phyloP scores from a whole-genome alignment of 2,113 vertebrate genomes.

The Chaetura pelagica region DNA sequence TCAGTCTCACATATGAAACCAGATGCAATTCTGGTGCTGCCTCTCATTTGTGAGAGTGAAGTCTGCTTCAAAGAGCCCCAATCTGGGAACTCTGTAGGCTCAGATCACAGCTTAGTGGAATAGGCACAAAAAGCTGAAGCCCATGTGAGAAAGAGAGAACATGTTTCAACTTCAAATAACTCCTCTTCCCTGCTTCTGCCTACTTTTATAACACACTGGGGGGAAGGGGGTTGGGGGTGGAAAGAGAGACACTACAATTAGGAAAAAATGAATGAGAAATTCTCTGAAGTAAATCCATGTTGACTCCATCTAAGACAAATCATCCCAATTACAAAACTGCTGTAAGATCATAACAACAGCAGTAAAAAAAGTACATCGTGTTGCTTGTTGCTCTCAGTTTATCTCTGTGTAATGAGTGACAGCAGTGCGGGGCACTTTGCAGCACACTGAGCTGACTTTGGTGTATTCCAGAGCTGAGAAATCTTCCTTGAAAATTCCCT shows the following conservation, averaged over 20 bases:
- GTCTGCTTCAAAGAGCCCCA: neutral
- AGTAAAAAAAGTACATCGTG: neutral
- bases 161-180: neutral
- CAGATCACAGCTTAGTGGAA: neutral
- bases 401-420: neutral
- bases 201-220: neutral
- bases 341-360: neutral
- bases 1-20: neutral
- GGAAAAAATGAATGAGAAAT: neutral
- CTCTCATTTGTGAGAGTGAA: neutral
- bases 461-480: neutral
- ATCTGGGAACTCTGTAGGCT: neutral
- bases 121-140: neutral
- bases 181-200: neutral
- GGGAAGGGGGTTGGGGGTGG: fast-evolving
- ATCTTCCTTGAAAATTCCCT: neutral
- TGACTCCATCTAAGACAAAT: neutral
- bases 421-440: neutral
- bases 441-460: neutral
- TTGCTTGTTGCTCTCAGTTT: neutral
- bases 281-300: neutral
- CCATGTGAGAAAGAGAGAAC: neutral
- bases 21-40: neutral
- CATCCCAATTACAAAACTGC: neutral
- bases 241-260: neutral